phyloP scores from a whole-genome alignment of 2,113 vertebrate genomes.

The Ondatra zibethicus region DNA sequence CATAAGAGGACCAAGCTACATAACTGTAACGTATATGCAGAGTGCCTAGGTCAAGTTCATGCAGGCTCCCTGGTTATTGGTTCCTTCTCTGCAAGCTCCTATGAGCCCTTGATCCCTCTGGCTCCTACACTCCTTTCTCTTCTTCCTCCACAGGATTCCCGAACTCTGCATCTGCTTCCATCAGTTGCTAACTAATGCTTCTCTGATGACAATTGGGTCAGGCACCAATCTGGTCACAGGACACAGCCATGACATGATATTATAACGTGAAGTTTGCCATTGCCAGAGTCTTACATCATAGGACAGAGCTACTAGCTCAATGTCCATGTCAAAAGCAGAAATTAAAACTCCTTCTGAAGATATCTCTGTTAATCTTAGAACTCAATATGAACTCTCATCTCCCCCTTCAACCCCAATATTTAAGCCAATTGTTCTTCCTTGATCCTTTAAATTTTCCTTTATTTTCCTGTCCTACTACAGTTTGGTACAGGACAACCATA shows the following conservation, averaged over 20 bases:
- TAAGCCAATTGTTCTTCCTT: background rate
- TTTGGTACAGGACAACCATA: background rate
- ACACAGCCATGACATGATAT: background rate
- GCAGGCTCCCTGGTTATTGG: background rate
- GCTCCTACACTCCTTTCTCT: background rate
- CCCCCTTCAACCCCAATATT: background rate
- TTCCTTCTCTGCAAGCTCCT: background rate
- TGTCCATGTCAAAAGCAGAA: slow-evolving; percentile 5
- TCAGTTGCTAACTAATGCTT: background rate
- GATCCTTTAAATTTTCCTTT: slow-evolving; percentile 25
- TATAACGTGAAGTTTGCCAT: background rate
- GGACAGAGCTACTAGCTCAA: background rate
- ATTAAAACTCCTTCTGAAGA: slow-evolving; percentile 34
- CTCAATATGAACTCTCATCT: background rate
- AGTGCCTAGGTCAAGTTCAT: background rate
- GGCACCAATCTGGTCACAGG: background rate
- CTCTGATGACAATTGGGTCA: background rate
- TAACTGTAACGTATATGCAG: background rate
- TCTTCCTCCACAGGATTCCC: background rate
- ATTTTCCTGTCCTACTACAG: background rate
- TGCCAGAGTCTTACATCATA: background rate
- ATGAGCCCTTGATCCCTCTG: background rate
- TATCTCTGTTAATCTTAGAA: slow-evolving; percentile 23
- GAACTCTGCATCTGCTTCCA: background rate
- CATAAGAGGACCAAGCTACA: background rate